Evolutionary conservation across 2,888 invertebrate species (phyloP), one percentile per base, ranked within the genome.

Genomic region (Tenthredo livida): DNA sequence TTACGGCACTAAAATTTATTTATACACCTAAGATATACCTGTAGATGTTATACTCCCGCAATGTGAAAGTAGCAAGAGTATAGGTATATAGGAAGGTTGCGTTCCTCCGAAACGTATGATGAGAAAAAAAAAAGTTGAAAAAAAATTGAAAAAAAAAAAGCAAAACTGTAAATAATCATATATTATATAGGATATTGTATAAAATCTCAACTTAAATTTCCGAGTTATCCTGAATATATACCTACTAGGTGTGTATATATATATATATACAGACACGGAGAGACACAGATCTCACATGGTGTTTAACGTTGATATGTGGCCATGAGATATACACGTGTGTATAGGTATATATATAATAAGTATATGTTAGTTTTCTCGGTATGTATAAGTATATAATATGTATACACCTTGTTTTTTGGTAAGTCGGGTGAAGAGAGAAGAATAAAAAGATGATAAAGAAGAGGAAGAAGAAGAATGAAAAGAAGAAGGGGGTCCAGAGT

Each of bases 171-270:
- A 54, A 54, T n/a, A 54, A 54, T n/a, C n/a, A 54, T 54, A n/a
- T 50, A 54, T n/a, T 50, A 50, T 54, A n/a, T 54, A 54, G 54
- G n/a, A 54, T n/a, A n/a, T 54, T 54, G 54, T 54, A n/a, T 54
- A 54, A 54, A 47, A 54, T 6, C n/a, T 54, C n/a, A 7, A 6
- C 54, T n/a, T 7, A 54, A 54, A 54, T 54, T 54, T 54, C 7
- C n/a, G n/a, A 54, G 54, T 4, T 50, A 50, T n/a, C n/a, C n/a
- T n/a, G n/a, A n/a, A n/a, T n/a, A n/a, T n/a, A n/a, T n/a, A n/a
- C n/a, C n/a, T n/a, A n/a, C n/a, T n/a, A n/a, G n/a, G n/a, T n/a
- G n/a, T 54, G 7, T n/a, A 54, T 7, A 7, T 7, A 1, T n/a
- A 54, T 6, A 50, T 4, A 17, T 4, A 50, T 15, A 17, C 15